These are phyloP conservation scores for Rhamphomyia laevipes DNA, from an alignment of 2,888 invertebrate genomes.

Conservation along the genomic window DNA sequence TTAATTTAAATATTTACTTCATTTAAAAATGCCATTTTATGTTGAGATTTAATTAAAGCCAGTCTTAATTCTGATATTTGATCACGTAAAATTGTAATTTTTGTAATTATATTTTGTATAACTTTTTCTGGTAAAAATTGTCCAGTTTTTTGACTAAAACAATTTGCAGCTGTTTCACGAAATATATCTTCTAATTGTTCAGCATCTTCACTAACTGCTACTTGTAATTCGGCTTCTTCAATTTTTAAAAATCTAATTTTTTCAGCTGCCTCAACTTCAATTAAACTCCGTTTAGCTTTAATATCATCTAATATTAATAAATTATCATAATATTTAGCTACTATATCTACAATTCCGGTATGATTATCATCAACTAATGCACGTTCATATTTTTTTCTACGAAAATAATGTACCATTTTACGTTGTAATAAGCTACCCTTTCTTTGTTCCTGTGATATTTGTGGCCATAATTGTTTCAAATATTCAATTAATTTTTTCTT, in stretches of 20 bases:
- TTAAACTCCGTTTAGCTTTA: constrained; percentile 8
- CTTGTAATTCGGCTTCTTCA: not conserved
- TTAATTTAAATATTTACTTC: constrained; percentile 17
- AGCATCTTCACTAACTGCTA: constrained; percentile 7
- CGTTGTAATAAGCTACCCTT: constrained; percentile 17
- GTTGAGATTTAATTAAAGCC: constrained; percentile 22
- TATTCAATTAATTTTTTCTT: constrained; percentile 15
- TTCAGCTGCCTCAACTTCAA: constrained; percentile 1
- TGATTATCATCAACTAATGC: constrained; percentile 17
- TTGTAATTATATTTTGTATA: constrained; percentile 14
- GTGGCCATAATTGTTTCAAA: constrained; percentile 6
- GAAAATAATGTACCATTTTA: constrained; percentile 23
- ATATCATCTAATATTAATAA: constrained; percentile 18
- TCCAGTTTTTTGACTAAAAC: constrained; percentile 5
- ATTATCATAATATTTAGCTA: constrained; percentile 14
- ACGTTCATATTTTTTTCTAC: constrained; percentile 20
- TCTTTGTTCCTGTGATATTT: constrained; percentile 14
- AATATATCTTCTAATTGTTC: constrained; percentile 16
- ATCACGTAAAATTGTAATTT: constrained; percentile 19
- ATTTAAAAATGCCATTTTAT: constrained; percentile 17
- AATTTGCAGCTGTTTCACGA: not conserved
- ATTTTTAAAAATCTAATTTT: not conserved
- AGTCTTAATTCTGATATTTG: constrained; percentile 24
- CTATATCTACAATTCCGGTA: constrained; percentile 6
- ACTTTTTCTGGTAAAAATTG: constrained; percentile 11